Conservation (phyloP, 2,888 invertebrate species). For the Cremastinae sp. region DNA sequence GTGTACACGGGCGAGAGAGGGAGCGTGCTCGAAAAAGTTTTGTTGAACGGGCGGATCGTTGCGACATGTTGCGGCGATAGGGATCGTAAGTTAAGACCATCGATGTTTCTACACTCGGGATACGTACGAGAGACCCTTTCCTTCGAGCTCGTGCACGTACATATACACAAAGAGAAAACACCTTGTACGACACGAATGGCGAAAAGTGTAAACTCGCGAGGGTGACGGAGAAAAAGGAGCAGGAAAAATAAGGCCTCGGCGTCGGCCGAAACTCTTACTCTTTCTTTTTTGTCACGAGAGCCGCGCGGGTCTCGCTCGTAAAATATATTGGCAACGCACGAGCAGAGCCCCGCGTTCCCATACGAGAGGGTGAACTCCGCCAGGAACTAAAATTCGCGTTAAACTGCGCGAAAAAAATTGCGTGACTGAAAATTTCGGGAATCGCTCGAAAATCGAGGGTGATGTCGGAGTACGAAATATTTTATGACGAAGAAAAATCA, state of each 20-base stretch:
- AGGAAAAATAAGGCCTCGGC: slow-evolving; percentile 10
- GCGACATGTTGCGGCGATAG: slow-evolving; percentile 78
- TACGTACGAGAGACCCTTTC: slow-evolving; percentile 33
- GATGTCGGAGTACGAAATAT: neutral
- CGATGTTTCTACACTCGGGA: slow-evolving; percentile 71
- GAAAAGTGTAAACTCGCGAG: slow-evolving; percentile 71
- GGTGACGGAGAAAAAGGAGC: slow-evolving; percentile 24
- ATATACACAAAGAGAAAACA: slow-evolving; percentile 16
- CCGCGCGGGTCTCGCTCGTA: slow-evolving; percentile 37
- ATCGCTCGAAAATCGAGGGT: neutral
- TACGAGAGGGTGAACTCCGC: slow-evolving; percentile 28
- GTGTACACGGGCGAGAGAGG: slow-evolving; percentile 62
- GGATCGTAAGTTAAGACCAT: slow-evolving; percentile 75
- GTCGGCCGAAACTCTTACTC: slow-evolving; percentile 1
- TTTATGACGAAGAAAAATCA: neutral
- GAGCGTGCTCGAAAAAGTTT: slow-evolving; percentile 75
- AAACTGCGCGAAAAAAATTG: neutral
- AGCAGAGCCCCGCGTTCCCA: slow-evolving; percentile 8
- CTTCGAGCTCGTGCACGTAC: slow-evolving; percentile 14
- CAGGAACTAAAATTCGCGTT: neutral
- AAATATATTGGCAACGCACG: slow-evolving; percentile 58
- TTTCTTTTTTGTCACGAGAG: slow-evolving; percentile 49
- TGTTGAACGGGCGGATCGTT: slow-evolving; percentile 74
- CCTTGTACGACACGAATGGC: slow-evolving; percentile 56
- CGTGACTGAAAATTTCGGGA: neutral